phyloP scores from a whole-genome alignment of 2,113 vertebrate genomes.

The Boulengeromyrus knoepffleri region DNA sequence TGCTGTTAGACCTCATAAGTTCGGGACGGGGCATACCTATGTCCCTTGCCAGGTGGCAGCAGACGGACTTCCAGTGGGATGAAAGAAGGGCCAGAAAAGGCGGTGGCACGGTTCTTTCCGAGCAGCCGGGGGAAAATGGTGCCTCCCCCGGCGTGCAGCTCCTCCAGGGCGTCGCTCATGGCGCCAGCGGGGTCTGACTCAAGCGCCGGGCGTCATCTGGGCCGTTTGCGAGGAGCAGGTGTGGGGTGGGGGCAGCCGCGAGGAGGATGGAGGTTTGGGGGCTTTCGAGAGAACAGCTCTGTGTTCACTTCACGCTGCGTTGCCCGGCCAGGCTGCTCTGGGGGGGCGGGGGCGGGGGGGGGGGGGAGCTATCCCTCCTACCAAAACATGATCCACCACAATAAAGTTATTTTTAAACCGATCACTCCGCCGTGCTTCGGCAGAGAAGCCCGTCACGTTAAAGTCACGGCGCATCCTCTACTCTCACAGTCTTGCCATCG shows the following conservation, averaged over 20 bases:
- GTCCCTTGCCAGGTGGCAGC: constrained; percentile 48
- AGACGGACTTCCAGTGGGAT: constrained; percentile 50
- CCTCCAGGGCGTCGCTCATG: constrained; percentile 63
- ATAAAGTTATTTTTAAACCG: constrained; percentile 67
- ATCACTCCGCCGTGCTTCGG: constrained; percentile 49
- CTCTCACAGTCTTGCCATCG: constrained; percentile 1
- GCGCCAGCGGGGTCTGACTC: constrained; percentile 52
- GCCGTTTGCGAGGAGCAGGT: constrained; percentile 40
- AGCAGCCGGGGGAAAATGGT: constrained; percentile 54
- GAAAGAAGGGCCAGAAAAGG: constrained; percentile 45
- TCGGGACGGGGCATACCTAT: constrained; percentile 47
- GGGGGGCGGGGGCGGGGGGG: constrained; percentile 33
- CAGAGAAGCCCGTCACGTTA: constrained; percentile 29
- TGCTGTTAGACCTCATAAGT: neutral
- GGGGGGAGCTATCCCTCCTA: constrained; percentile 52
- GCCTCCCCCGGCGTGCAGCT: constrained; percentile 52
- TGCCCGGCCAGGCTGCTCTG: neutral
- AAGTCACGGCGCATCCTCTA: constrained; percentile 27
- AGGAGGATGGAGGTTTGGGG: neutral
- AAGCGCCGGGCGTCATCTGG: constrained; percentile 65
- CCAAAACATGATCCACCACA: constrained; percentile 63
- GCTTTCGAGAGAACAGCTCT: constrained; percentile 34
- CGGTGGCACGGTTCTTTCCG: constrained; percentile 45
- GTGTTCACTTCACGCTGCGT: constrained; percentile 26
- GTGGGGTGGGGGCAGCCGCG: constrained; percentile 34